Percentiles rank a stretch among this genome's conserved stretches.
Conservation (phyloP, 2,113 vertebrate species). For the Mormyrus lacerda region DNA sequence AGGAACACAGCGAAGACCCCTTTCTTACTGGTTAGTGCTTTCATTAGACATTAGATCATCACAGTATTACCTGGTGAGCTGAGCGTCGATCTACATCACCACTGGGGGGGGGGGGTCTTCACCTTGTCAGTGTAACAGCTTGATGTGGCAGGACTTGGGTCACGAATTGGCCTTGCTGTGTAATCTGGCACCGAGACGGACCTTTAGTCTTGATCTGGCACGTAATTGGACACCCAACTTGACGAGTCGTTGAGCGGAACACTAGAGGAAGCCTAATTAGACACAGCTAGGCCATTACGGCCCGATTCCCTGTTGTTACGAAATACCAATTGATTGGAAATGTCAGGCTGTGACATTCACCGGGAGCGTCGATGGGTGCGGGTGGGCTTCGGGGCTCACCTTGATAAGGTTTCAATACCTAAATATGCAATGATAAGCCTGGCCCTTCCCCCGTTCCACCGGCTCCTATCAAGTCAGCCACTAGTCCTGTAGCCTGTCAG, state of each 20-base stretch:
- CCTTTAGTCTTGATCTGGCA: conserved; percentile 59
- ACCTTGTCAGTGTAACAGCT: background rate
- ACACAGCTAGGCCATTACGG: conserved; percentile 54
- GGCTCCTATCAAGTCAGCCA: too few relatives aligned
- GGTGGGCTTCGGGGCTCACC: background rate
- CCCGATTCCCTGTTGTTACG: conserved; percentile 53
- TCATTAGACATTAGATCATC: background rate
- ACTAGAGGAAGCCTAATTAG: conserved; percentile 64
- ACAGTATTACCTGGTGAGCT: background rate
- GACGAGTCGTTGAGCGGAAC: conserved; percentile 62
- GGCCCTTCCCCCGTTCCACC: background rate
- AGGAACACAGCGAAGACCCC: background rate
- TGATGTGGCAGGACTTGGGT: background rate
- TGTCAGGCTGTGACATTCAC: conserved; percentile 32
- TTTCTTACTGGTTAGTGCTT: background rate
- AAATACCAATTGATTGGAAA: conserved; percentile 62
- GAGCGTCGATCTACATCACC: background rate
- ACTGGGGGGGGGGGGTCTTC: background rate
- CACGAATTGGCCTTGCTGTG: conserved; percentile 40
- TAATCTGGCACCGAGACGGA: conserved; percentile 54
- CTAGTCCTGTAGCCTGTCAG: background rate
- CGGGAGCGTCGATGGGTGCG: background rate
- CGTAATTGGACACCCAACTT: conserved; percentile 66
- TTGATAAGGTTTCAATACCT: background rate
- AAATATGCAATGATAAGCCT: background rate